These are phyloP conservation scores for Pristis pectinata DNA, from an alignment of 2,797 vertebrate species.

Conservation along the genomic window DNA sequence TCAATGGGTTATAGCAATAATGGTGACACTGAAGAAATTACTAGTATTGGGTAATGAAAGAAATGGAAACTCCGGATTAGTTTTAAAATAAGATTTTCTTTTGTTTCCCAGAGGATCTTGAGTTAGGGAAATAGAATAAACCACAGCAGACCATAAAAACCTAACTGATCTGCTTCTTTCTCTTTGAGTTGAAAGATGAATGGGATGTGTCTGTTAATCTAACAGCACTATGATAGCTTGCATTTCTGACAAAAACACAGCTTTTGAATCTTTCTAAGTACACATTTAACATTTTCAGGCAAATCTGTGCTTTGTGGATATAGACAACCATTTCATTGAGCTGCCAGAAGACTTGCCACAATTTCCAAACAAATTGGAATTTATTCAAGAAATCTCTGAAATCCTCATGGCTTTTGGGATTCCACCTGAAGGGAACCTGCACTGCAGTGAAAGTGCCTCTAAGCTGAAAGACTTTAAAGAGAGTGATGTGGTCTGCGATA, in stretches of 20 bases:
- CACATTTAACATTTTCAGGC: slow-evolving; percentile 62
- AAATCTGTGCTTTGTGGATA: slow-evolving; percentile 96
- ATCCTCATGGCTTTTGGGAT: slow-evolving; percentile 83
- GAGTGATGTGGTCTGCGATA: slow-evolving; percentile 80
- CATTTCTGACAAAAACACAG: slow-evolving; percentile 31
- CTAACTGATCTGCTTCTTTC: not conserved
- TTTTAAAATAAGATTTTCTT: not conserved
- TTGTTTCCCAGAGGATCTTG: too few relatives aligned
- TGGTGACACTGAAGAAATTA: not conserved
- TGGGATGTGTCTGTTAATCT: not conserved
- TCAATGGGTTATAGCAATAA: not conserved
- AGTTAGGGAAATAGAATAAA: too few relatives aligned
- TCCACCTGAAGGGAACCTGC: slow-evolving; percentile 81
- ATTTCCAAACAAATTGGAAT: slow-evolving; percentile 98
- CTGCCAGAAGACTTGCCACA: slow-evolving; percentile 95
- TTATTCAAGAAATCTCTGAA: slow-evolving; percentile 95
- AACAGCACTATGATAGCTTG: not conserved
- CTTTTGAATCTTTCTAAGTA: slow-evolving; percentile 33
- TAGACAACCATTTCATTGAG: slow-evolving; percentile 96
- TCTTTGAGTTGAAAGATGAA: not conserved
- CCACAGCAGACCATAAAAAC: not conserved
- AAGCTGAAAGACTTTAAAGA: slow-evolving; percentile 71
- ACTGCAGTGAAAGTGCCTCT: slow-evolving; percentile 74
- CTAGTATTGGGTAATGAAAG: not conserved
- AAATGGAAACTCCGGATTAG: not conserved